Conservation (phyloP, 2,797 vertebrate genomes). For the Aratinga solstitialis region DNA sequence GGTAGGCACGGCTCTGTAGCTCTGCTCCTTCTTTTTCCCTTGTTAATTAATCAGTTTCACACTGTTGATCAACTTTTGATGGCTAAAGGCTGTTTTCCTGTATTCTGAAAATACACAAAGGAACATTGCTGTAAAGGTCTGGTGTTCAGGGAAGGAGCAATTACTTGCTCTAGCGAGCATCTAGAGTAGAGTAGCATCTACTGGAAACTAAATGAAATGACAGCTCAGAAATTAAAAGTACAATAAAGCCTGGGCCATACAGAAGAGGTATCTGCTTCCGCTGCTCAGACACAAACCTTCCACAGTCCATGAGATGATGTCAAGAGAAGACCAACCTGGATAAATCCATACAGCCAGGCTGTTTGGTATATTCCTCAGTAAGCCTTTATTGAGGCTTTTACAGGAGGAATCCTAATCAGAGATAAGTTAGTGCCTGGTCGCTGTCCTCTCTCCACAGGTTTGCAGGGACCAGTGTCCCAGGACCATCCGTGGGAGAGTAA, state of each 20-base stretch:
- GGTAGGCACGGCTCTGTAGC: neutral
- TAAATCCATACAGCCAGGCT: neutral
- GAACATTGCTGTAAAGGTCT: neutral
- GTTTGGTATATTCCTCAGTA: neutral
- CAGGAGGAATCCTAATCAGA: neutral
- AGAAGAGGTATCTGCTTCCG: neutral
- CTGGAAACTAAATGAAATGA: conserved; percentile 46
- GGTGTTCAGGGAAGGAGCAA: neutral
- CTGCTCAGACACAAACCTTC: neutral
- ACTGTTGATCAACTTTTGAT: neutral
- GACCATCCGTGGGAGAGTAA: neutral
- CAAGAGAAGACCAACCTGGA: neutral
- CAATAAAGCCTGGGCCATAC: neutral
- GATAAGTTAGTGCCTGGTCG: neutral
- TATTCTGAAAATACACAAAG: neutral
- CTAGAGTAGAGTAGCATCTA: conserved; percentile 16
- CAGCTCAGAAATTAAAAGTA: neutral
- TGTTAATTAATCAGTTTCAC: neutral
- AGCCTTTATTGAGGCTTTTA: neutral
- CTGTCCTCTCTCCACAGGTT: too few species aligned
- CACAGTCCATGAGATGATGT: rapidly evolving
- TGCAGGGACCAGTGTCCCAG: neutral
- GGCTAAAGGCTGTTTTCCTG: neutral
- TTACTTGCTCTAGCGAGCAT: neutral
- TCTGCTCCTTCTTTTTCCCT: neutral